Evolutionary conservation across 2,888 invertebrate genomes (phyloP), one percentile per base, ranked within the genome.

Genomic region (Drosophila prostipennis): DNA sequence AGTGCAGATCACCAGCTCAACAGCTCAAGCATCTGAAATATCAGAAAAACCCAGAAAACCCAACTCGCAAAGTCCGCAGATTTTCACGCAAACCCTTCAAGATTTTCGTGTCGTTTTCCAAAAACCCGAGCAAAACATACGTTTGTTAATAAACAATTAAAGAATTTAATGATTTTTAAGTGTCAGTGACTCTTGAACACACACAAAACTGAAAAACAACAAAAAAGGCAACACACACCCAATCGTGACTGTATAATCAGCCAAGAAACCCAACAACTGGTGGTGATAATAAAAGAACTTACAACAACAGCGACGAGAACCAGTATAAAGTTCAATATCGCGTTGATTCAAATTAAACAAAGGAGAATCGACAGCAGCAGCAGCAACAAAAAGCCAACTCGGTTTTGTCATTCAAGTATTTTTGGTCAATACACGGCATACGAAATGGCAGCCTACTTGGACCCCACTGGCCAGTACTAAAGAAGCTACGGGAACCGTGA

Each of bases 391-490:
- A 53, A 53, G 53, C 23, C 57, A 37, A 51, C 68, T 69, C 68
- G 67, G 37, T 54, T 70, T 75, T 63, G 75, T 87, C 86, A 85
- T 69, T 76, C 55, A 71, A 76, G 77, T 77, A 86, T 83, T 77
- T 80, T 77, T 79, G 71, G 71, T 71, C 73, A 79, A 76, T 71
- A 79, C 65, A 77, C 76, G 69, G 67, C 75, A 84, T 48, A 54
- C 74, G 51, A 76, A 89, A 81, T 90, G 91, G 91, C 92, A 80
- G 71, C 77, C 63, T 83, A 89, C 76, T 88, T 92, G 87, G 92
- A 92, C 87, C 92, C 92, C 72, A 92, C 92, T 78, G 92, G 91
- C 73, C 92, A 92, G 74, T 92, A 92, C 75, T 92, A 49, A 56
- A 59, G 29, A 16, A 52, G 43, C 8, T 14, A 29, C 19, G 1